phyloP scores from a whole-genome alignment of 1,140 invertebrate species.

The Papilio helenus region DNA sequence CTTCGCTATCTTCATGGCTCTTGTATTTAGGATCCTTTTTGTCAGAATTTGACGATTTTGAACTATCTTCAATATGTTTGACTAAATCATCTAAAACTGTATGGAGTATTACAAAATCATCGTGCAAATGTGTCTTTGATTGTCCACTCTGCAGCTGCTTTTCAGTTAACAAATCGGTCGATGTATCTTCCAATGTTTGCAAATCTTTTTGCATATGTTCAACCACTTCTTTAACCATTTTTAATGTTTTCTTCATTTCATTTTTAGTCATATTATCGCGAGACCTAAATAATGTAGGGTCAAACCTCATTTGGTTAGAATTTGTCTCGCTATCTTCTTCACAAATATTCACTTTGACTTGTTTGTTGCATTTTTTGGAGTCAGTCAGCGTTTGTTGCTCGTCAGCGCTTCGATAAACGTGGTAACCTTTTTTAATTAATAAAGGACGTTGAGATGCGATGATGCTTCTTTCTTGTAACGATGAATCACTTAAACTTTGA shows the following conservation, averaged over 20 bases:
- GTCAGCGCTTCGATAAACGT: conserved; percentile 62
- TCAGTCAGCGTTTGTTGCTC: conserved; percentile 61
- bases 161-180: conserved; percentile 44
- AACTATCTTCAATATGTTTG: conserved; percentile 57
- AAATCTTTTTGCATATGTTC: conserved; percentile 68
- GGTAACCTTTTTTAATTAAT: conserved; percentile 66
- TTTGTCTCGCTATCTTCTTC: conserved; percentile 49
- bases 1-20: conserved; percentile 46
- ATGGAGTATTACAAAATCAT: conserved; percentile 63
- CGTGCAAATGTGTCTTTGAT: conserved; percentile 53
- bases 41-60: conserved; percentile 54
- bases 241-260: conserved; percentile 67
- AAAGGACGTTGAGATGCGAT: conserved; percentile 58
- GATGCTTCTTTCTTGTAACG: conserved; percentile 47
- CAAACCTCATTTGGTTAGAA: conserved; percentile 39
- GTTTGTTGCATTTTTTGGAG: conserved; percentile 57
- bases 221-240: conserved; percentile 72
- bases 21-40: conserved; percentile 46
- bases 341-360: conserved; percentile 69
- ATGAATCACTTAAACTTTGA: neutral
- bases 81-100: conserved; percentile 62
- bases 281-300: conserved; percentile 44
- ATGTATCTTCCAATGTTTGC: conserved; percentile 56
- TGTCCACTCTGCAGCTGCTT: conserved; percentile 44
- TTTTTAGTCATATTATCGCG: conserved; percentile 52